Percentiles rank a stretch among this genome's conserved stretches.
Conservation (phyloP, 2,113 vertebrate genomes). For the Pseudopipra pipra region DNA sequence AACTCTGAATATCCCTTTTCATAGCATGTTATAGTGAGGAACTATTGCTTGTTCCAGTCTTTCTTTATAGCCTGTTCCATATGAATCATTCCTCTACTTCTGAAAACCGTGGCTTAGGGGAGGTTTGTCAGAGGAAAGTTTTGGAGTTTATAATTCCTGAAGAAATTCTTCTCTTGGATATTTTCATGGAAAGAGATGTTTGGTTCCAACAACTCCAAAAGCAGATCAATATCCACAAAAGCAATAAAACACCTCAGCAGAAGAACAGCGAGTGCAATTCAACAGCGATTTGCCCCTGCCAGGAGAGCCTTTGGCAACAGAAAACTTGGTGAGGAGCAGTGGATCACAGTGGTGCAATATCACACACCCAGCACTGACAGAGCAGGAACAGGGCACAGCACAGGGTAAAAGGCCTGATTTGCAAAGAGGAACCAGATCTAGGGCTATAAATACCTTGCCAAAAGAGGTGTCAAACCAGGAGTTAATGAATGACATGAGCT, state of each 20-base stretch:
- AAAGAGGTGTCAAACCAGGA: background rate
- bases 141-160: background rate
- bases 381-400: background rate
- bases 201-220: background rate
- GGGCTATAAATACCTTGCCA: background rate
- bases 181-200: background rate
- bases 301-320: background rate
- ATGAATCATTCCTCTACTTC: background rate
- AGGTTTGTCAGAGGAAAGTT: background rate
- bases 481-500: background rate
- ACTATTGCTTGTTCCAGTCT: background rate
- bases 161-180: background rate
- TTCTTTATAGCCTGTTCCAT: background rate
- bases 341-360: background rate
- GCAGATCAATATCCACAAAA: conserved; percentile 10
- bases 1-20: conserved; percentile 7
- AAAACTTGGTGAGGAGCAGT: background rate
- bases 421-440: background rate
- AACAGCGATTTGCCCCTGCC: background rate
- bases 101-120: background rate
- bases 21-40: background rate
- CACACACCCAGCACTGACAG: background rate
- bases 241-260: background rate
- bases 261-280: background rate
- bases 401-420: background rate